phyloP scores from a whole-genome alignment of 1,140 invertebrate genomes.

The Drosophila baimaii region DNA sequence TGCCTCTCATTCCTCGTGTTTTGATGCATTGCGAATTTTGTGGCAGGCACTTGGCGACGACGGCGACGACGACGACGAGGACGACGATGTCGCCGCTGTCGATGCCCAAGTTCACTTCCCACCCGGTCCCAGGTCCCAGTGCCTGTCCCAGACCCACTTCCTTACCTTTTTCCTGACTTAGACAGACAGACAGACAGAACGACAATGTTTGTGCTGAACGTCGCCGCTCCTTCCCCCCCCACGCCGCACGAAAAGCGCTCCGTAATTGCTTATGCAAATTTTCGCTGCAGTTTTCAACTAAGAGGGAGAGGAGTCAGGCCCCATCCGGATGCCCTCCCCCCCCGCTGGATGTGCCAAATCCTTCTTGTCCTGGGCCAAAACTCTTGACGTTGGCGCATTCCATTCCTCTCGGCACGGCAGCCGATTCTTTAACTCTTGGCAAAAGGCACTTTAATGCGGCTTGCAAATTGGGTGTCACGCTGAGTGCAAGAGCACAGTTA shows the following conservation, averaged over 20 bases:
- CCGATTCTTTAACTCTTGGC: slow-evolving; percentile 19
- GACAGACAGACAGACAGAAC: slow-evolving; percentile 7
- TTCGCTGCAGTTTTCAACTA: slow-evolving; percentile 58
- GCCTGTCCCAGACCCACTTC: not conserved
- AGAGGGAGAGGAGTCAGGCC: no score
- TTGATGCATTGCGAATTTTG: slow-evolving; percentile 57
- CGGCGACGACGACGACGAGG: not conserved
- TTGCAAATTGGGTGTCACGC: slow-evolving; percentile 5
- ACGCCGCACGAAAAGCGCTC: slow-evolving; percentile 42
- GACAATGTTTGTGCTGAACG: slow-evolving; percentile 18
- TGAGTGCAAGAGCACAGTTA: slow-evolving; percentile 17
- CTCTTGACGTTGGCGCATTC: slow-evolving; percentile 16
- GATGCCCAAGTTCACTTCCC: slow-evolving; percentile 14
- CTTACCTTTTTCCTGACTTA: slow-evolving; percentile 1
- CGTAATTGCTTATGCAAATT: slow-evolving; percentile 76
- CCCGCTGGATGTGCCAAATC: slow-evolving; percentile 12
- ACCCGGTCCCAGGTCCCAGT: not conserved
- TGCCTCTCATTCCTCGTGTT: slow-evolving; percentile 17
- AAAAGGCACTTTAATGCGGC: slow-evolving; percentile 11
- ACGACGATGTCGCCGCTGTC: slow-evolving; percentile 5
- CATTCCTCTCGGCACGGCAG: slow-evolving; percentile 5
- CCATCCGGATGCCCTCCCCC: not conserved
- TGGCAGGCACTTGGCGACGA: slow-evolving; percentile 48
- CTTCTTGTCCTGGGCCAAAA: slow-evolving; percentile 23
- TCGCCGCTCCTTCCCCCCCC: not conserved